Base-by-base conservation (phyloP, 2,113 vertebrate genomes). In the Stigmatopora nigra region DNA sequence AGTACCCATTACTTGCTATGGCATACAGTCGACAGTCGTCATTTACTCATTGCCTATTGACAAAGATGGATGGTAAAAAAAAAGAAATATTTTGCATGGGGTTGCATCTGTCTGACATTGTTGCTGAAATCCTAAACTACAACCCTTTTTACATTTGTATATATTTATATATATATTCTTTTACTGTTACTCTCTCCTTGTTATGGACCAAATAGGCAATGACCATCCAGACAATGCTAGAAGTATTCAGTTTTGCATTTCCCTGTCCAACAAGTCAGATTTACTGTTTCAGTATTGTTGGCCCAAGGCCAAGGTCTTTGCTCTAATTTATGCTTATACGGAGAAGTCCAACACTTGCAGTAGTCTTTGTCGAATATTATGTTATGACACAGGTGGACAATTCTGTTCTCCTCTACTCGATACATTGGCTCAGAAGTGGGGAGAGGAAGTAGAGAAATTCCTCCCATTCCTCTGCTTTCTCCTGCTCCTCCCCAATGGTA, bases 401-500 rank as follows among this genome's bases (percentile, higher is more conserved):
- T 69, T 58, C 67, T 74, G 66, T 63, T 80, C 22, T 61, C 56
- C 47, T 67, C 35, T 57, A 61, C 69, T 62, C 51, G 44, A 75
- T 73, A 73, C 52, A 13, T 62, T 61, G 25, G 53, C 63, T 74
- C 76, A 70, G 78, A 69, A 70, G 69, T 64, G 25, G 44, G 49
- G 66, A 75, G 76, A 77, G 69, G 62, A 68, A 63, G 69, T 35
- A 20, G 49, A 78, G 71, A 65, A 69, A 69, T 66, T 71, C 68
- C 66, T 67, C 65, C 69, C 49, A 61, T 72, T 70, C 51, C 69
- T 81, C 71, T 72, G 61, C 66, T 62, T 72, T 67, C 70, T 31
- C 36, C 61, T 78, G 82, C 77, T 79, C 81, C 80, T 85, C 85
- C 85, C 79, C 83, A 82, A 84, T 88, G 80, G 84, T 87, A 83